Conservation (phyloP, 2,113 vertebrate species). For the Tympanuchus pallidicinctus region DNA sequence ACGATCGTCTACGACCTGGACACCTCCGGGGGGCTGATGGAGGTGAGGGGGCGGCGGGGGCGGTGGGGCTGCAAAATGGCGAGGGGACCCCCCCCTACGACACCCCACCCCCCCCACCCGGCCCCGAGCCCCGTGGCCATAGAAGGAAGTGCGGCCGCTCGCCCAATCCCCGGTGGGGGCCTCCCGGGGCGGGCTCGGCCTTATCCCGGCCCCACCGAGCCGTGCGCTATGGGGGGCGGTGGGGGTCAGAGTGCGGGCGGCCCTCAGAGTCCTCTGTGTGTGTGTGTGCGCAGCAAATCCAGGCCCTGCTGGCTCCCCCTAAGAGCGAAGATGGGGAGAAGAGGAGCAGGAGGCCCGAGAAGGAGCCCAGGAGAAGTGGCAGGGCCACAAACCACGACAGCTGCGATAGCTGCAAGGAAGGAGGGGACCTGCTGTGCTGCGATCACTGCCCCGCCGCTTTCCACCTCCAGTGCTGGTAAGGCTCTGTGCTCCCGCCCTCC, state of each 20-base stretch:
- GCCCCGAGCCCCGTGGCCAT: constrained; percentile 56
- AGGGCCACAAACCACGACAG: constrained; percentile 96
- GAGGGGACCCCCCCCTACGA: neutral
- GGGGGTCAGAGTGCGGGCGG: constrained; percentile 35
- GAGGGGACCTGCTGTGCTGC: constrained; percentile 93
- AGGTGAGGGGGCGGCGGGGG: constrained; percentile 81
- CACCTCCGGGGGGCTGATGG: constrained; percentile 96
- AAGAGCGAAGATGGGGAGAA: constrained; percentile 94
- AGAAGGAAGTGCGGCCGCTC: constrained; percentile 75
- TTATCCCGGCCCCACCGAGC: neutral
- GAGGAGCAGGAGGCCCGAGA: constrained; percentile 87
- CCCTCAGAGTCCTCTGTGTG: constrained; percentile 8
- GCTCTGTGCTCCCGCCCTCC: neutral
- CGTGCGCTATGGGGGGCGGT: neutral
- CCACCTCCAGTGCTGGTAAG: constrained; percentile 97
- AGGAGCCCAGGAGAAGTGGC: constrained; percentile 92
- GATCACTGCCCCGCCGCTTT: constrained; percentile 96
- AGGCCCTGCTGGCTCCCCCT: constrained; percentile 92
- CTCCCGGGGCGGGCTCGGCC: constrained; percentile 18
- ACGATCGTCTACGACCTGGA: constrained; percentile 98
- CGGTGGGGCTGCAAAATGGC: neutral
- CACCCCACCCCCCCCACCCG: neutral
- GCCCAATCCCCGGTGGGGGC: constrained; percentile 54
- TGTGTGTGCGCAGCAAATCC: constrained; percentile 89
- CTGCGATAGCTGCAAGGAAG: constrained; percentile 96